phyloP scores from a whole-genome alignment of 2,797 vertebrate genomes.

The Aphelocoma californica region DNA sequence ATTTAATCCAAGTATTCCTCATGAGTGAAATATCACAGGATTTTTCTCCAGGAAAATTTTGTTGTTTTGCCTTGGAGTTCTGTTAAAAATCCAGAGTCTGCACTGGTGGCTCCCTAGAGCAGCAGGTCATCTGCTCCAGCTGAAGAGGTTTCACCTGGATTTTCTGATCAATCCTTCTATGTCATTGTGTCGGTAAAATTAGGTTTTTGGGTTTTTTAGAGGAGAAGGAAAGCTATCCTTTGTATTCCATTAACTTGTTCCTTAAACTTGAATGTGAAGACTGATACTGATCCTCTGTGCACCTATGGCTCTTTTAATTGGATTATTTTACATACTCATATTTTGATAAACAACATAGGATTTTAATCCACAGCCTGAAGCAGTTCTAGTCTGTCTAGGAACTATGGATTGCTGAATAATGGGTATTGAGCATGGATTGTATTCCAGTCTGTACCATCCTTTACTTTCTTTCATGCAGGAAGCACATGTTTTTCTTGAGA shows the following conservation, averaged over 20 bases:
- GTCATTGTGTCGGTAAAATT: not conserved
- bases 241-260: not conserved
- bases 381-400: not conserved
- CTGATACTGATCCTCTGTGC: not conserved
- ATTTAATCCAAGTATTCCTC: not conserved
- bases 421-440: not conserved
- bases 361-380: not conserved
- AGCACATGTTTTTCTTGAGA: accelerated
- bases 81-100: not conserved
- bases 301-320: not conserved
- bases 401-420: not conserved
- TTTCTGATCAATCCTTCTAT: not conserved
- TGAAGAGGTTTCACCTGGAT: not conserved
- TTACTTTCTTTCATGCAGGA: not conserved
- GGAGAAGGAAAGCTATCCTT: not conserved
- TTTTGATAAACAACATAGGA: not conserved
- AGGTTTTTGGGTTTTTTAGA: not conserved
- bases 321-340: not conserved
- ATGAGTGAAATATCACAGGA: not conserved
- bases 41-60: not conserved
- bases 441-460: not conserved
- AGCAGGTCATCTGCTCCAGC: not conserved
- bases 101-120: not conserved
- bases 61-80: not conserved
- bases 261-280: not conserved